Percentiles rank a stretch among this genome's conserved stretches.
phyloP scores from a whole-genome alignment of 2,113 vertebrate genomes.

The Thamnaconus septentrionalis region DNA sequence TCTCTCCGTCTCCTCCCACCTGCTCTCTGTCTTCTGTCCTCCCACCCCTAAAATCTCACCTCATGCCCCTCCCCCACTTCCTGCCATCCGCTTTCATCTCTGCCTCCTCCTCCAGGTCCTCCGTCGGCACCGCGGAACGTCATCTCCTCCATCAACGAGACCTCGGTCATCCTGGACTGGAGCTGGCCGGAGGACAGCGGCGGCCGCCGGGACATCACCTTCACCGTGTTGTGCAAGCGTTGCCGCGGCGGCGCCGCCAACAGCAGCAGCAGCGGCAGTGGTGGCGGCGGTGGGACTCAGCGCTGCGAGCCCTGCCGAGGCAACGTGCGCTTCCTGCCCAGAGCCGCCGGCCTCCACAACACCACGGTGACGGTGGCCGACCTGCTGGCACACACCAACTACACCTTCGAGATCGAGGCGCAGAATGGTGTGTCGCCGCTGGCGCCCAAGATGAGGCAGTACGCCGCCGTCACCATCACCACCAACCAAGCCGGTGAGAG shows the following conservation, averaged over 20 bases:
- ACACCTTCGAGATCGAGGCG: slow-evolving; percentile 96
- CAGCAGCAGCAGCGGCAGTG: slow-evolving; percentile 60
- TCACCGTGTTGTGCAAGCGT: slow-evolving; percentile 92
- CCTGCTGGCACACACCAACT: slow-evolving; percentile 96
- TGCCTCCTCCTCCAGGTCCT: slow-evolving; percentile 76
- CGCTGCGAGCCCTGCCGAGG: slow-evolving; percentile 87
- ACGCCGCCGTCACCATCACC: slow-evolving; percentile 93
- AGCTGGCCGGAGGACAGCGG: slow-evolving; percentile 93
- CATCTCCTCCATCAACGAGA: slow-evolving; percentile 98
- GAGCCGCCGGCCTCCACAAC: slow-evolving; percentile 86
- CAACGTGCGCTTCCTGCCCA: slow-evolving; percentile 88
- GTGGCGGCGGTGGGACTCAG: slow-evolving; percentile 35
- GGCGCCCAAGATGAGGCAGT: slow-evolving; percentile 81
- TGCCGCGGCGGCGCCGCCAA: slow-evolving; percentile 70
- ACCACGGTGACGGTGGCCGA: slow-evolving; percentile 92
- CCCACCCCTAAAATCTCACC: background rate
- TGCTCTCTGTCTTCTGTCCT: background rate
- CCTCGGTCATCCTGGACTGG: slow-evolving; percentile 97
- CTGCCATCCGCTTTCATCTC: background rate
- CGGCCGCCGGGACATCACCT: slow-evolving; percentile 89
- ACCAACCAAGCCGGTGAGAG: slow-evolving; percentile 95
- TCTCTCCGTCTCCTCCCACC: background rate
- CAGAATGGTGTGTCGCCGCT: slow-evolving; percentile 88
- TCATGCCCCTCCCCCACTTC: slow-evolving; percentile 2
- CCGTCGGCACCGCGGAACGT: slow-evolving; percentile 93